A percentile compares a stretch with the other conserved stretches of the same genome.
phyloP scores from a whole-genome alignment of 2,888 invertebrate genomes.

The Athalia rosae region DNA sequence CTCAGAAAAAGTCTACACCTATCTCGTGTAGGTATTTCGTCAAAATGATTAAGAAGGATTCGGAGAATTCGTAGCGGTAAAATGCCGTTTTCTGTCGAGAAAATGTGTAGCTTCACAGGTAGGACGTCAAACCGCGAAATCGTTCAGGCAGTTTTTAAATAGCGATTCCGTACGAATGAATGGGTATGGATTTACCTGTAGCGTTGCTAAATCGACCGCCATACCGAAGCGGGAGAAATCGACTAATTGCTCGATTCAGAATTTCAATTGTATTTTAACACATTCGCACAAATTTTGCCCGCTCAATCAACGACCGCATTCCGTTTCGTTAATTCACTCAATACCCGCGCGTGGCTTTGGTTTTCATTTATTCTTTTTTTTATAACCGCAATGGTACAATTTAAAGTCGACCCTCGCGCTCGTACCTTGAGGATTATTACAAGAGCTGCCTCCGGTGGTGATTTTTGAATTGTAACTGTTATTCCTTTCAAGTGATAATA shows the following conservation, averaged over 20 bases:
- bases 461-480: background rate
- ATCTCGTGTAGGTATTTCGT: too few relatives aligned
- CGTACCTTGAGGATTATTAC: too few relatives aligned
- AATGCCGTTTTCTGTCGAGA: constrained; percentile 1
- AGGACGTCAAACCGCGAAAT: too few relatives aligned
- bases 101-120: background rate
- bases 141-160: too few relatives aligned
- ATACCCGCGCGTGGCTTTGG: background rate
- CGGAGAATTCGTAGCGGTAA: constrained; percentile 19
- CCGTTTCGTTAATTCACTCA: background rate
- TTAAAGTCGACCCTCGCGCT: too few relatives aligned
- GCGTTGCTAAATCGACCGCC: background rate
- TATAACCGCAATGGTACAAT: background rate
- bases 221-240: background rate
- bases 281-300: background rate
- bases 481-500: constrained; percentile 2
- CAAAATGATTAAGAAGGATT: constrained; percentile 8
- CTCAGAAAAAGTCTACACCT: constrained; percentile 4
- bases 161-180: background rate
- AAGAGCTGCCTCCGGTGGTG: background rate
- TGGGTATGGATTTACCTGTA: background rate
- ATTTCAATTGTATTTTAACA: constrained; percentile 9
- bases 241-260: constrained; percentile 23
- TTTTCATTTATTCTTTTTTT: too few relatives aligned
- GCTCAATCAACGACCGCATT: background rate